A percentile compares a stretch with the other conserved stretches of the same genome.
phyloP scores from a whole-genome alignment of 2,113 vertebrate genomes.

The Loxodonta africana region DNA sequence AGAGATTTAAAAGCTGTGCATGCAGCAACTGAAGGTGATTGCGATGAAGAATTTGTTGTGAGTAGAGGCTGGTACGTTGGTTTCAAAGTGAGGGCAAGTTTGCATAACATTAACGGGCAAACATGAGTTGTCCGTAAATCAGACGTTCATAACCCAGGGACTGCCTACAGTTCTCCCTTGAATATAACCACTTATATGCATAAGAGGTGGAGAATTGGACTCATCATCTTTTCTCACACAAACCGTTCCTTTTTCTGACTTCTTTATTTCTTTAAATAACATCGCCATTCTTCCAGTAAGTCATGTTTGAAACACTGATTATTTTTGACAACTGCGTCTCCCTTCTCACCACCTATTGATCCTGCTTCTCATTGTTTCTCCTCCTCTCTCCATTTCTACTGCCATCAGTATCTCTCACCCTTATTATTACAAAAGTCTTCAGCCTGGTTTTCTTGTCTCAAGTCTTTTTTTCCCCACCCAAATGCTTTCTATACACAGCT shows the following conservation, averaged over 20 bases:
- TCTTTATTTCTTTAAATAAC: slow-evolving; percentile 58
- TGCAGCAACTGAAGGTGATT: too few species aligned
- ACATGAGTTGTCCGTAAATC: too few species aligned
- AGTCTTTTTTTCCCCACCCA: not conserved
- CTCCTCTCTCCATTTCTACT: not conserved
- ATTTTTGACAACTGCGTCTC: slow-evolving; percentile 42
- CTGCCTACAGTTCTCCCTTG: not conserved
- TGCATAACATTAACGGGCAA: too few species aligned
- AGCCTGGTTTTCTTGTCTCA: not conserved
- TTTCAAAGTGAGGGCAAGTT: too few species aligned
- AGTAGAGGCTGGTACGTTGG: too few species aligned
- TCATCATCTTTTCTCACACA: not conserved
- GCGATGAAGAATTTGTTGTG: too few species aligned
- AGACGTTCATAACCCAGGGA: too few species aligned
- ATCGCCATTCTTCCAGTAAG: not conserved
- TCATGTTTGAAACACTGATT: not conserved
- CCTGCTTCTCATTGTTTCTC: slow-evolving; percentile 21
- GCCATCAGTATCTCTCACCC: not conserved
- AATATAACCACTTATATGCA: not conserved
- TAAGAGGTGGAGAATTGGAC: not conserved
- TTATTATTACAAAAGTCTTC: not conserved
- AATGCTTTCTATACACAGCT: slow-evolving; percentile 20
- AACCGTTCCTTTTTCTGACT: slow-evolving; percentile 57
- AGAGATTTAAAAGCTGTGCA: too few species aligned
- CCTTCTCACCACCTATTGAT: not conserved